These are phyloP conservation scores for Dinocampus coccinellae DNA, from an alignment of 2,888 invertebrate genomes.

Conservation along the genomic window DNA sequence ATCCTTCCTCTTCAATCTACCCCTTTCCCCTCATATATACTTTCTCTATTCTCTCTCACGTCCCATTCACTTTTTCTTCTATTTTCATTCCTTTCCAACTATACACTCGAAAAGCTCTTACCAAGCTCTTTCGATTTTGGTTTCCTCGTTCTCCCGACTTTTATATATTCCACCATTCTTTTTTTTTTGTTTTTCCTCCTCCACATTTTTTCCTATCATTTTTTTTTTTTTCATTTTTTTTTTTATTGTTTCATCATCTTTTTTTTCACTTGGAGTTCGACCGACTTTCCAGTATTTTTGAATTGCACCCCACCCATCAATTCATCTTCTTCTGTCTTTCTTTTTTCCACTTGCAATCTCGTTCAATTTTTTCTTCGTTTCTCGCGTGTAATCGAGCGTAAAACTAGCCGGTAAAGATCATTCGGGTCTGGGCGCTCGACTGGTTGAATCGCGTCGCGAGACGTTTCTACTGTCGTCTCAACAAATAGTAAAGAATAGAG, in stretches of 20 bases:
- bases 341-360: slow-evolving; percentile 55
- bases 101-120: slow-evolving; percentile 53
- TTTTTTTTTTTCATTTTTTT: slow-evolving; percentile 26
- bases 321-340: slow-evolving; percentile 39
- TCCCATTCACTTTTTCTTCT: too few relatives aligned
- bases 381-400: slow-evolving; percentile 64
- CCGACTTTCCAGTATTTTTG: slow-evolving; percentile 17
- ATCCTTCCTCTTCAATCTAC: slow-evolving; percentile 26
- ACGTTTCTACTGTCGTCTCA: slow-evolving; percentile 22
- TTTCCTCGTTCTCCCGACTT: slow-evolving; percentile 29
- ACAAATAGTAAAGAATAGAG: slow-evolving; percentile 16
- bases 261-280: slow-evolving; percentile 28
- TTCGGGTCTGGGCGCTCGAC: slow-evolving; percentile 33
- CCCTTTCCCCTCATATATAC: background rate
- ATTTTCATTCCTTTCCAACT: slow-evolving; percentile 22
- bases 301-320: background rate
- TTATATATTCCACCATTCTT: slow-evolving; percentile 29
- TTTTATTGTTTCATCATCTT: slow-evolving; percentile 15
- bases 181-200: slow-evolving; percentile 27
- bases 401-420: slow-evolving; percentile 63
- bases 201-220: background rate
- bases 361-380: slow-evolving; percentile 61
- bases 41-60: too few relatives aligned
- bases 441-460: slow-evolving; percentile 20
- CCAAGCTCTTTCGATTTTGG: slow-evolving; percentile 55